Percentiles rank a stretch among this genome's conserved stretches.
phyloP scores from a whole-genome alignment of 2,113 vertebrate species.

The Sminthopsis crassicaudata region DNA sequence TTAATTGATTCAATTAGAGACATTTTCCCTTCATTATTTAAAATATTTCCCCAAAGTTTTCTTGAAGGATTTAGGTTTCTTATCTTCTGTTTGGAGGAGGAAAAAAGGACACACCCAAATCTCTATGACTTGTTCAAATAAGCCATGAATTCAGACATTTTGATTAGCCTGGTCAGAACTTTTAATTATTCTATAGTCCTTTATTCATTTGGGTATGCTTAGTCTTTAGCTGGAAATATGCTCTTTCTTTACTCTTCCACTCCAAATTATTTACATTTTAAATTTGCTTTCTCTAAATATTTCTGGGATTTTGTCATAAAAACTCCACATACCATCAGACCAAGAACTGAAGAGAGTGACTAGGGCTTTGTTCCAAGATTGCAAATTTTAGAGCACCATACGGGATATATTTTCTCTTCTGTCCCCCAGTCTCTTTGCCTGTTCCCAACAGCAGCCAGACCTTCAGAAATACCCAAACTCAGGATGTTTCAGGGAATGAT shows the following conservation, averaged over 20 bases:
- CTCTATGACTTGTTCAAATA: neutral
- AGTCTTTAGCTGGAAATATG: neutral
- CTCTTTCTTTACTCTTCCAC: neutral
- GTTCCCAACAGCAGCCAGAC: no score
- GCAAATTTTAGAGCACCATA: no score
- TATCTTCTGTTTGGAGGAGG: neutral
- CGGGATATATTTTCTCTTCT: no score
- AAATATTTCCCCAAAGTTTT: neutral
- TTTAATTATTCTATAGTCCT: neutral
- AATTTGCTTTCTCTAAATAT: no score
- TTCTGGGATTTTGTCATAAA: no score
- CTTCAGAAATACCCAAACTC: no score
- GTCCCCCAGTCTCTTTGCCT: no score
- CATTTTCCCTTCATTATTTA: neutral
- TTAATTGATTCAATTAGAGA: neutral
- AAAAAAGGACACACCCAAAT: neutral
- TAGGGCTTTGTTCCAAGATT: no score
- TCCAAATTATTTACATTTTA: neutral
- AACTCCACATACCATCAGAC: no score
- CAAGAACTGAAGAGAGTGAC: no score
- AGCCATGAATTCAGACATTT: neutral
- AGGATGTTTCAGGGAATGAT: no score
- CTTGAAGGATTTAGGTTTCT: neutral
- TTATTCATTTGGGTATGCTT: no score
- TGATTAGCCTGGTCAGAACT: neutral